phyloP scores from a whole-genome alignment of 1,140 invertebrate species.

The Maniola jurtina region DNA sequence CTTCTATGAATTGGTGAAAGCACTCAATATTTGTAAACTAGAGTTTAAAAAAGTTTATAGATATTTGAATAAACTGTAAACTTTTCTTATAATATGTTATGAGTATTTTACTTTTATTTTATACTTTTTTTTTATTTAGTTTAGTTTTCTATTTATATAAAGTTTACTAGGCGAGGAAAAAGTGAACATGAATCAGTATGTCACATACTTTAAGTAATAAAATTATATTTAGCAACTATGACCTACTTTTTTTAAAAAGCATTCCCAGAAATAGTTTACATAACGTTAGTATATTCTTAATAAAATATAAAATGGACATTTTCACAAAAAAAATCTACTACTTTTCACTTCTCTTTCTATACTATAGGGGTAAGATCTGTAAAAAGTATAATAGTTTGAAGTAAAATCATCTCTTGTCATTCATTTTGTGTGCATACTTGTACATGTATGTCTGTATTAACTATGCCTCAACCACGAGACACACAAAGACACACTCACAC shows the following conservation, averaged over 20 bases:
- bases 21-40: conserved; percentile 31
- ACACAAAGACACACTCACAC: conserved; percentile 36
- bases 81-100: not conserved
- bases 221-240: conserved; percentile 15
- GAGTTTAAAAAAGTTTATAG: conserved; percentile 26
- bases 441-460: not conserved
- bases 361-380: no score
- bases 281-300: not conserved
- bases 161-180: not conserved
- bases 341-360: no score
- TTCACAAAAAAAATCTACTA: no score
- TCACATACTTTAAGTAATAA: conserved; percentile 39
- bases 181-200: conserved; percentile 5
- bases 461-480: conserved; percentile 36
- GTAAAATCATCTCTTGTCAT: not conserved
- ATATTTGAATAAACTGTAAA: conserved; percentile 14
- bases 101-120: conserved; percentile 22
- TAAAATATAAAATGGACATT: not conserved
- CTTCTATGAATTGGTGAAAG: conserved; percentile 54
- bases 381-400: not conserved
- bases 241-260: not conserved
- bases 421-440: not conserved
- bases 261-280: not conserved
- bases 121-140: conserved; percentile 24
- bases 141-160: conserved; percentile 25